Evolutionary conservation across 2,888 invertebrate species (phyloP).

Genomic region (Agrochola lychnidis): DNA sequence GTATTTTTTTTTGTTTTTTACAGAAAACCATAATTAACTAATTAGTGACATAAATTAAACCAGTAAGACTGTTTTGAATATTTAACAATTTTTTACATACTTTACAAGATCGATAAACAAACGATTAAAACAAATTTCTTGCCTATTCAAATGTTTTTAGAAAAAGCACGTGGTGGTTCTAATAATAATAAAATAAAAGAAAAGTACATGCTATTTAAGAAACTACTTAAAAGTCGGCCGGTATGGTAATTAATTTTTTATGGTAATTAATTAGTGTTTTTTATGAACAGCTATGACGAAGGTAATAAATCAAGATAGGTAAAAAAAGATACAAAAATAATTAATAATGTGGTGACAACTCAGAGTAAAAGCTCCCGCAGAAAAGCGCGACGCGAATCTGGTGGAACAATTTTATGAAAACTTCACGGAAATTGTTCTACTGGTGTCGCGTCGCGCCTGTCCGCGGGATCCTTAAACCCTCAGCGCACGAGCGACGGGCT

Average conservation of each 20-base stretch:
- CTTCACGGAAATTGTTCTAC: too few species aligned
- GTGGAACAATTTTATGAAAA: too few species aligned
- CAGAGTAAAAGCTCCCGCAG: not conserved
- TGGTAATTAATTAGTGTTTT: not conserved
- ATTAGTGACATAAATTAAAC: not conserved
- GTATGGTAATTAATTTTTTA: slow-evolving; percentile 23
- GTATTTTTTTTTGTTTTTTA: too few species aligned
- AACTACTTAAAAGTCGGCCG: slow-evolving; percentile 16
- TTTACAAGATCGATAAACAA: not conserved
- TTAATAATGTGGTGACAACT: not conserved
- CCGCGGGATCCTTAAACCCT: too few species aligned
- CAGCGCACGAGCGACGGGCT: too few species aligned
- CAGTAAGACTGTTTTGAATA: not conserved
- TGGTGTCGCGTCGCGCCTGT: too few species aligned
- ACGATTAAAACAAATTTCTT: not conserved
- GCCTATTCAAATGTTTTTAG: not conserved
- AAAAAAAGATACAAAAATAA: not conserved
- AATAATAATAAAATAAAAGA: too few species aligned
- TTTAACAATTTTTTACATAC: not conserved
- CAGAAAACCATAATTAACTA: not conserved
- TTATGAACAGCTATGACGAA: slow-evolving; percentile 20
- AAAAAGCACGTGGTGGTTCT: slow-evolving; percentile 9
- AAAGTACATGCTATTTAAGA: not conserved
- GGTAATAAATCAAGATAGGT: not conserved
- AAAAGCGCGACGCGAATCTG: too few species aligned